These are phyloP conservation scores for Rhaphigaster nebulosa DNA, from an alignment of 2,888 invertebrate species.

Conservation along the genomic window DNA sequence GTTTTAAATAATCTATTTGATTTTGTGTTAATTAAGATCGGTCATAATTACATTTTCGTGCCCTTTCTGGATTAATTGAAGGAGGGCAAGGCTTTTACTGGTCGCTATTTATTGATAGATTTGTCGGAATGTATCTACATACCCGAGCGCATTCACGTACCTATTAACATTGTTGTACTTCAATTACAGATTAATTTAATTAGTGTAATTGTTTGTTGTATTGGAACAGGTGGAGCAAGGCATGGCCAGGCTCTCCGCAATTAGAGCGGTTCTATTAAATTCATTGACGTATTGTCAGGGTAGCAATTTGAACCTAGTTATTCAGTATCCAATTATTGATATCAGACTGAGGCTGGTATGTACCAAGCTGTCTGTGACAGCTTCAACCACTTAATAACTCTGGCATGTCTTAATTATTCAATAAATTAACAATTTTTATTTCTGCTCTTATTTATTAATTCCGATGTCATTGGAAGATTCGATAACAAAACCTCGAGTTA, in stretches of 20 bases:
- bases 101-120: neutral
- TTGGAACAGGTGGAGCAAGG: neutral
- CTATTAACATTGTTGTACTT: constrained; percentile 20
- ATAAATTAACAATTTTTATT: neutral
- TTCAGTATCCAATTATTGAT: constrained; percentile 10
- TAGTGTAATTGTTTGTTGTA: constrained; percentile 22
- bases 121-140: neutral
- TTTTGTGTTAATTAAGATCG: neutral
- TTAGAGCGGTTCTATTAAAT: neutral
- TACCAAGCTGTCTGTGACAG: neutral
- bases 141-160: neutral
- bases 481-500: too few relatives aligned
- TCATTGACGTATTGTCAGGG: neutral
- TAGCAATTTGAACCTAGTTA: neutral
- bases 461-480: neutral
- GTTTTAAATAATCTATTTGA: neutral
- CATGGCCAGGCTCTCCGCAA: neutral
- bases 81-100: neutral
- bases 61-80: neutral
- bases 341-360: neutral
- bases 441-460: neutral
- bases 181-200: constrained; percentile 26
- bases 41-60: neutral
- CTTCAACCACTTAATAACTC: neutral
- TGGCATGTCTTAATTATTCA: neutral